Base-by-base conservation (phyloP, 2,797 vertebrate species). In the Pempheris klunzingeri region DNA sequence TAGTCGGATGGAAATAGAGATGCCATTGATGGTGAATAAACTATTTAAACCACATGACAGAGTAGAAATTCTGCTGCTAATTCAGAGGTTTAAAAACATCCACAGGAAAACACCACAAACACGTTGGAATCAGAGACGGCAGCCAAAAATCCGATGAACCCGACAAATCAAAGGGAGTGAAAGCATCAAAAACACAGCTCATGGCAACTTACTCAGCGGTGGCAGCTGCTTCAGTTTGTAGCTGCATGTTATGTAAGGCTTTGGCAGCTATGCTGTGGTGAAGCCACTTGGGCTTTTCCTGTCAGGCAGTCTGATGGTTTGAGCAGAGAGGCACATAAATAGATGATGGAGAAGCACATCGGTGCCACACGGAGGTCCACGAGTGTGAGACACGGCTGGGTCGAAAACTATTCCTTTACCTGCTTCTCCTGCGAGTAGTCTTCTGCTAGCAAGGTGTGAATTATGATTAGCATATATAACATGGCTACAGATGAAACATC, bases 261-360 rank as follows among this genome's bases (percentile, higher is more conserved):
- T 69, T 86, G 86, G 85, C 85, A 79, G 76, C 53, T 46, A 61
- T 71, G 78, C 65, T 83, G 85, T 72, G 76, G 76, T 22, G 39
- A 36, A 49, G 81, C 82, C 69, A 53, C 71, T 17, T 55, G 83
- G 63, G 74, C 62, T 74, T 86, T 90, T 86, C 71, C 77, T 80
- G 54, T 77, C 44, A 66, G 66, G 50, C 41, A 9, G 67, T 58
- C 67, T 53, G 69, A 72, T 64, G 47, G 71, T 78, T 85, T 78
- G 76, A 71, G 39, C 75, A 75, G 61, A 81, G 49, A 86, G 60
- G 59, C 61, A 47, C 34, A 78, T 61, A 46, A 82, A 76, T 84
- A 84, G 64, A 84, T 59, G 68, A 77, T 30, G 49, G 55, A 82
- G 81, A 65, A 75, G 44, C 47, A 75, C 57, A 49, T 82, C 69